Conservation (phyloP, 2,888 invertebrate genomes). For the Blastobasis adustella region DNA sequence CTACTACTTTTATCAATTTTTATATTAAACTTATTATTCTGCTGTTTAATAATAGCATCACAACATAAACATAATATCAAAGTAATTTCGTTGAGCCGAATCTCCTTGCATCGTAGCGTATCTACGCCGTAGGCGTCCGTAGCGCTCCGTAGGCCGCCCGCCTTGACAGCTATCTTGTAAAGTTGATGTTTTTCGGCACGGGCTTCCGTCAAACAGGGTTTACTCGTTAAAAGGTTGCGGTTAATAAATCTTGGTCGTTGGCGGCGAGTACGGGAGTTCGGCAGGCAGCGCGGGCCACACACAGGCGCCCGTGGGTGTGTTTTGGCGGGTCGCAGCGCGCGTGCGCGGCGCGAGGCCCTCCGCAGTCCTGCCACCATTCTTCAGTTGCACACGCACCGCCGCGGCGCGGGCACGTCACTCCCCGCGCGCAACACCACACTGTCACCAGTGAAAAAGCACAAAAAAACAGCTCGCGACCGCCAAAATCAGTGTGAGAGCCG, state of each 20-base stretch:
- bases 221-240: background rate
- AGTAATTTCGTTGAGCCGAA: too few relatives aligned
- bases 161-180: conserved; percentile 6
- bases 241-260: conserved; percentile 5
- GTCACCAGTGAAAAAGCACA: conserved; percentile 50
- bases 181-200: conserved; percentile 1
- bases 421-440: conserved; percentile 35
- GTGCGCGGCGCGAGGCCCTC: conserved; percentile 54
- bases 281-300: conserved; percentile 21
- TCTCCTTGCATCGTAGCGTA: conserved; percentile 9
- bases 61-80: too few relatives aligned
- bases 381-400: conserved; percentile 57
- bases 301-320: conserved; percentile 51
- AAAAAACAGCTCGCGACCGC: conserved; percentile 28
- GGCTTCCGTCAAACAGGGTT: background rate
- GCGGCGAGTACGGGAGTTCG: conserved; percentile 31
- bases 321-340: conserved; percentile 67
- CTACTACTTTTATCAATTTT: too few relatives aligned
- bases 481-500: conserved; percentile 30
- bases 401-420: conserved; percentile 31
- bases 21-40: too few relatives aligned
- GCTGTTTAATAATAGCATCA: too few relatives aligned
- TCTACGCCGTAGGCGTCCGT: conserved; percentile 39
- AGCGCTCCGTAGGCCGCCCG: conserved; percentile 20
- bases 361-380: conserved; percentile 72